Base-by-base conservation (phyloP, 1,140 invertebrate genomes). In the Aricia agestis region DNA sequence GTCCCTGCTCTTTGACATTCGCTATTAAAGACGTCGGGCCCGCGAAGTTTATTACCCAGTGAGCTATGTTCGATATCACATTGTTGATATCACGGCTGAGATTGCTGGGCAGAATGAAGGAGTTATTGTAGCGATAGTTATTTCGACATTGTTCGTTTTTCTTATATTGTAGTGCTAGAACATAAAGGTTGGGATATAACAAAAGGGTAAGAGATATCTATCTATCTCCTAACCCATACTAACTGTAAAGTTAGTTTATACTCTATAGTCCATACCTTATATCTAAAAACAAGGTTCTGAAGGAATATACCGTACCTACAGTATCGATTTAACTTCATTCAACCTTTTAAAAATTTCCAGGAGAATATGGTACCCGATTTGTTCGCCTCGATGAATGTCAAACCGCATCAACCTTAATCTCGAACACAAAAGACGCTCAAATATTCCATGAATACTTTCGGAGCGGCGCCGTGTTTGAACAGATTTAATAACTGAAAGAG, bases 401-500 rank as follows among this genome's bases (percentile, higher is more conserved):
- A 63, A 63, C 59, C 59, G 59, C 59, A 63, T 63, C 59, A 63
- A 63, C 31, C 17, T 63, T 63, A 63, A 25, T 63, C 59, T 5
- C 11, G 59, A 25, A 17, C 17, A 63, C 18, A 63, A 19, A 25
- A 5, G 25, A 41, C 57, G 17, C 59, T 42, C 68, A 61, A 42
- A 67, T 61, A 32, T 41, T 41, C 58, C 68, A 42, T 59, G 17
- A 63, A 69, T 36, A 32, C 32, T 58, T 42, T 32, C 13, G 45
- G 45, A 17, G 10, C 13, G 10, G 18, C 9, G 17, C 17, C 59
- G 32, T 69, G 58, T 69, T 69, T 69, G 68, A 69, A 63, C 68
- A 72, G 61, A 72, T 73, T 76, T 73, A 73, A 75, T 73, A 75
- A 71, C 45, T 75, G 67, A 63, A 75, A 75, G 70, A 72, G 71